Base-by-base conservation (phyloP, 2,797 vertebrate genomes). In the Falco novaeseelandiae region DNA sequence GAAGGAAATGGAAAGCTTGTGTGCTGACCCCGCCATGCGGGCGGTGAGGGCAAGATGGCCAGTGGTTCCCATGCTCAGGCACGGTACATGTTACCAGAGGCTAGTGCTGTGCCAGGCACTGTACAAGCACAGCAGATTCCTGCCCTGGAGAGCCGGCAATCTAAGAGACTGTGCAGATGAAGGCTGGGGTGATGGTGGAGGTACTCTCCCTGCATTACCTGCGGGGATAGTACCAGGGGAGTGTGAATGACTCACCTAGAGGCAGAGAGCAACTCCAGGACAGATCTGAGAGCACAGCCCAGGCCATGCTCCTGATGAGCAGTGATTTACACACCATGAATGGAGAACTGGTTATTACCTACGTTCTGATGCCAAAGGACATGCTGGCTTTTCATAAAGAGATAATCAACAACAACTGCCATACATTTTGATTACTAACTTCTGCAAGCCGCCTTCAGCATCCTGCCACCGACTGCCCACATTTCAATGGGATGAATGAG, bases 1-100 rank as follows among this genome's bases (percentile, higher is more conserved):
- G 32, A 5, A 14, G 58, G 30, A 42, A 36, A 38, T 9, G 40
- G 36, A 55, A 16, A 46, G 26, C 71, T 30, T 10, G 21, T 30
- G 71, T 52, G 21, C 82, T 0, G 10, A 17, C 32, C 26, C 26
- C 0, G 2, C 30, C 0, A 3, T 0, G 25, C 29, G 40, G 25
- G 40, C 5, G 52, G 21, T 0, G 9, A 27, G 38, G 54, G 36
- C 0, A 1, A 16, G 48, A 1, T 0, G 8, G 40, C 29, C 34
- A 48, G 58, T 2, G 5, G 65, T 8, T 40, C 20, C 63, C 3
- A 1, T 30, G 44, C 36, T 12, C 8, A 2, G 49, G 34, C 36
- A 11, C 2, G 1, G 32, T 14, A 6, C 1, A 5, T n/a, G 46
- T 23, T 8, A 3, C 59, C 1, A 1, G 23, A 65, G 57, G 81